These are phyloP conservation scores for Lasioglossum figueresi DNA, from an alignment of 2,888 invertebrate genomes.

Conservation along the genomic window DNA sequence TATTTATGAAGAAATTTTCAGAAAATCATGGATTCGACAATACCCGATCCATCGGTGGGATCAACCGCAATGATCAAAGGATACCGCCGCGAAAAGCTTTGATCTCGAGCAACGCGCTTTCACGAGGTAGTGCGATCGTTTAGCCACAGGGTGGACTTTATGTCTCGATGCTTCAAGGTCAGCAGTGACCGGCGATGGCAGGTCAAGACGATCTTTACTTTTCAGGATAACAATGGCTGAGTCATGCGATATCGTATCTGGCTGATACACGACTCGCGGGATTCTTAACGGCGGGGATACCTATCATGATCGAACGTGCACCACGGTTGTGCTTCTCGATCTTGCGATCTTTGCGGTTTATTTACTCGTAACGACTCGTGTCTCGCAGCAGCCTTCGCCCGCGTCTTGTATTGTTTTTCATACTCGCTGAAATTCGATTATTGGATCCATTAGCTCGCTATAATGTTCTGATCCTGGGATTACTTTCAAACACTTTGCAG, in stretches of 20 bases:
- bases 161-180: conserved; percentile 54
- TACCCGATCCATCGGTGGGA: conserved; percentile 40
- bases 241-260: conserved; percentile 67
- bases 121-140: conserved; percentile 29
- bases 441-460: not conserved
- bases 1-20: conserved; percentile 55
- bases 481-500: not conserved
- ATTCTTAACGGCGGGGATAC: conserved; percentile 50
- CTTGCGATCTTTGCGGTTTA: conserved; percentile 25
- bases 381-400: not conserved
- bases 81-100: conserved; percentile 26
- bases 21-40: conserved; percentile 51
- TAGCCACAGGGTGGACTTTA: not conserved
- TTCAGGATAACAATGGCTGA: conserved; percentile 69
- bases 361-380: conserved; percentile 25
- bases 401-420: not conserved
- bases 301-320: conserved; percentile 58
- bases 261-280: conserved; percentile 45
- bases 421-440: not conserved
- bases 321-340: conserved; percentile 9
- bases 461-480: not conserved
- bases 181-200: conserved; percentile 51
- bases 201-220: conserved; percentile 58
- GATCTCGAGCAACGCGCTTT: conserved; percentile 15
- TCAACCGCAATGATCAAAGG: conserved; percentile 41